A percentile compares a stretch with the other conserved stretches of the same genome.
These are phyloP conservation scores for Microtus obscurus DNA, from an alignment of 2,797 vertebrate species.

Conservation along the genomic window DNA sequence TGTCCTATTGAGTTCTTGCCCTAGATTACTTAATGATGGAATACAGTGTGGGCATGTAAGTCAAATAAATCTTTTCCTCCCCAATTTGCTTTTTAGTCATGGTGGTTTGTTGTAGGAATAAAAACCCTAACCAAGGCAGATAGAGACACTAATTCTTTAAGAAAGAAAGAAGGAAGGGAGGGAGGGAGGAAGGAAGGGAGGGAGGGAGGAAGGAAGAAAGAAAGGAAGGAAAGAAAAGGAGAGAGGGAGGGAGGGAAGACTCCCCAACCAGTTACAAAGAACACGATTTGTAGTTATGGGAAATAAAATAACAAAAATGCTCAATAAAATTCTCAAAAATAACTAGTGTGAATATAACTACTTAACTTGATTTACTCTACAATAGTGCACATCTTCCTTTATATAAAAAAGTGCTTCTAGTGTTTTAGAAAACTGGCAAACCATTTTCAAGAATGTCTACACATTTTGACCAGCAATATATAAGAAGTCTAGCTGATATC, in stretches of 20 bases:
- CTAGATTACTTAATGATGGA: not conserved
- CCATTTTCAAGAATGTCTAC: not conserved
- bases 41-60: not conserved
- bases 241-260: too few relatives aligned
- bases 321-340: not conserved
- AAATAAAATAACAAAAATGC: not conserved
- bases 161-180: too few relatives aligned
- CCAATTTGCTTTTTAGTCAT: not conserved
- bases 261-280: not conserved
- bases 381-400: not conserved
- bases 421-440: not conserved
- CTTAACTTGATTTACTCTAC: not conserved
- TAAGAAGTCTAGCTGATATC: not conserved
- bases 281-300: not conserved
- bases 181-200: fast-evolving
- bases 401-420: not conserved
- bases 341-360: not conserved
- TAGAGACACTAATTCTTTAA: slow-evolving; percentile 87
- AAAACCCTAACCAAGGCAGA: slow-evolving; percentile 4
- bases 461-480: not conserved
- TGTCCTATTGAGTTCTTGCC: not conserved
- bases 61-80: not conserved
- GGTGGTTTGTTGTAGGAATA: not conserved
- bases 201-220: too few relatives aligned
- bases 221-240: not conserved